A percentile compares a stretch with the other conserved stretches of the same genome.
phyloP scores from a whole-genome alignment of 2,113 vertebrate genomes.

The Benitochromis conjunctus region DNA sequence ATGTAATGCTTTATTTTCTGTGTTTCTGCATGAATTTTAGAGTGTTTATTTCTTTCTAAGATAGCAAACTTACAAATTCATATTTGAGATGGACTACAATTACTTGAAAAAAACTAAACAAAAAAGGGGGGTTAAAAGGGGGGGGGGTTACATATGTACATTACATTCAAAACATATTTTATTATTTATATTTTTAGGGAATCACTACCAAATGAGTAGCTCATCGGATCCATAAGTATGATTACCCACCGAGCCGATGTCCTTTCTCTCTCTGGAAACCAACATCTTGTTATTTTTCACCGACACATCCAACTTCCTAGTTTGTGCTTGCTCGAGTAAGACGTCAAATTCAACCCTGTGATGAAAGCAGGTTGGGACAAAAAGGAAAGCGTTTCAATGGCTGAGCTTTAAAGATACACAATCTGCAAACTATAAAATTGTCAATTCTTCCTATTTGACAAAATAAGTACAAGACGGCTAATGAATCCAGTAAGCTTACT shows the following conservation, averaged over 20 bases:
- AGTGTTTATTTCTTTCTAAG: not conserved
- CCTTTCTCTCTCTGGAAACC: constrained; percentile 83
- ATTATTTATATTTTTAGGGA: not conserved
- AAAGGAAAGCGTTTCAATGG: not conserved
- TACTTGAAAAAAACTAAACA: no score
- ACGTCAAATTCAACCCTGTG: constrained; percentile 89
- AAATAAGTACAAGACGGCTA: not conserved
- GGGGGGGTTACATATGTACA: no score
- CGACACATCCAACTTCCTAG: constrained; percentile 82
- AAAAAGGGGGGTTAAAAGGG: no score
- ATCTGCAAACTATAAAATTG: not conserved
- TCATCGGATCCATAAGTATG: fast-evolving
- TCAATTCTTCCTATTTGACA: not conserved
- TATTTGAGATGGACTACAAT: no score
- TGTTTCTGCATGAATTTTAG: not conserved
- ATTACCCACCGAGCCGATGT: constrained; percentile 84
- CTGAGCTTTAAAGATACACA: not conserved
- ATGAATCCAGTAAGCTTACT: constrained; percentile 61
- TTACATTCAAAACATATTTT: not conserved
- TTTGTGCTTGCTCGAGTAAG: constrained; percentile 79
- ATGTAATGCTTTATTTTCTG: not conserved
- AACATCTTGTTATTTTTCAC: constrained; percentile 90
- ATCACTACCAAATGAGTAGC: fast-evolving
- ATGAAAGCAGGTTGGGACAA: not conserved
- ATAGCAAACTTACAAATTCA: not conserved